Conservation (phyloP, 2,888 invertebrate genomes). For the Nasonovia ribisnigri region DNA sequence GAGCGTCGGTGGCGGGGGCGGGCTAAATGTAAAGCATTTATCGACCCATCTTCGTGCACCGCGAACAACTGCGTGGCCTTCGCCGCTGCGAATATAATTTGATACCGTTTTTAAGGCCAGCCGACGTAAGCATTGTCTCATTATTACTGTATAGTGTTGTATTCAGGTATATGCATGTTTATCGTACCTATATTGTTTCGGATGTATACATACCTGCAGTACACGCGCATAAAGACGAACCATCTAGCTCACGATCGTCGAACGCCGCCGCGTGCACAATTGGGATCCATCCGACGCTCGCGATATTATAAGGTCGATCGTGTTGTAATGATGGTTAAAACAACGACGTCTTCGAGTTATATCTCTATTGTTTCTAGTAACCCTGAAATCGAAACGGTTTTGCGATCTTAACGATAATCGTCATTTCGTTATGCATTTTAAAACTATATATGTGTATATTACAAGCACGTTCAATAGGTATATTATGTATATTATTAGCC, state of each 20-base stretch:
- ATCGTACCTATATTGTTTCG: background rate
- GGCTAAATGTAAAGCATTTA: slow-evolving; percentile 15
- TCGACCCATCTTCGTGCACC: slow-evolving; percentile 22
- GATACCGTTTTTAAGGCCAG: slow-evolving; percentile 2
- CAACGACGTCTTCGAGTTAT: background rate
- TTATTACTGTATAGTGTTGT: background rate
- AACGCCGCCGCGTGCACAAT: background rate
- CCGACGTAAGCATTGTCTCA: background rate
- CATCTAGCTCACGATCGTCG: background rate
- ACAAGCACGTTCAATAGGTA: background rate
- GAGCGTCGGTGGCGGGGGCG: background rate
- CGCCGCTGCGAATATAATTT: slow-evolving; percentile 7
- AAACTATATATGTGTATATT: background rate
- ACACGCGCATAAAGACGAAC: background rate
- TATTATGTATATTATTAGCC: background rate
- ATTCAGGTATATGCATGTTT: background rate
- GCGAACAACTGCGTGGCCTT: slow-evolving; percentile 17
- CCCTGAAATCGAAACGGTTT: slow-evolving; percentile 28
- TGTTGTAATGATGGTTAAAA: background rate
- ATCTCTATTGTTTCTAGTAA: background rate
- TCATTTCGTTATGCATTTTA: background rate
- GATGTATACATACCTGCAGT: background rate
- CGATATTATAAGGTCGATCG: background rate
- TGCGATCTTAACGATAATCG: background rate
- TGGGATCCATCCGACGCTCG: background rate